These are phyloP conservation scores for Tachuris rubrigastra DNA, from an alignment of 2,113 vertebrate genomes.

Conservation along the genomic window DNA sequence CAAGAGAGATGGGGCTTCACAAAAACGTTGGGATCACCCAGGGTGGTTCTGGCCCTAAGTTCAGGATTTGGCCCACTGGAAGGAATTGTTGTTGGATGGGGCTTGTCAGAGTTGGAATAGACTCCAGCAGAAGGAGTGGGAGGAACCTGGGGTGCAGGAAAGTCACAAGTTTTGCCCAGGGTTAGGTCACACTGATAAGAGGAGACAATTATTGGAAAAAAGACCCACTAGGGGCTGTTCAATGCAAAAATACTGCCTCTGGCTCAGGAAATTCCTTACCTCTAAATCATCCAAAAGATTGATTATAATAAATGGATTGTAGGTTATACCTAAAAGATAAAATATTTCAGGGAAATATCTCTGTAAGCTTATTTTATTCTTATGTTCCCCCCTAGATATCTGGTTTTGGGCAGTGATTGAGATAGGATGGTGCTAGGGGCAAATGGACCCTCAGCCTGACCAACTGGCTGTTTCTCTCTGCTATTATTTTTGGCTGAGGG, in stretches of 20 bases:
- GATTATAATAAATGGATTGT: neutral
- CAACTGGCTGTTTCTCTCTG: neutral
- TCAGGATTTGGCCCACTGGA: neutral
- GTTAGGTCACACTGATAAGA: neutral
- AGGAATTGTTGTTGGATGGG: neutral
- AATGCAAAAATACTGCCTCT: neutral
- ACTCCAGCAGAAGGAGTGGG: neutral
- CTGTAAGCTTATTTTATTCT: neutral
- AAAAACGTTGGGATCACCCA: rapidly evolving
- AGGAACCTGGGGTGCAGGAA: neutral
- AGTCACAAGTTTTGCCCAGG: neutral
- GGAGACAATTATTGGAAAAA: neutral
- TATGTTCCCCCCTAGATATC: neutral
- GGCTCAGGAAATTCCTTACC: neutral
- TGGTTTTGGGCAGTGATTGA: neutral
- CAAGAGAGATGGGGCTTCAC: neutral
- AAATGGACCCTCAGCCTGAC: neutral
- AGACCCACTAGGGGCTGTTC: neutral
- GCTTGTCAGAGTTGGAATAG: neutral
- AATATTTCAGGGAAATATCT: neutral
- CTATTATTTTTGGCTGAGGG: neutral
- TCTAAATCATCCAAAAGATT: neutral
- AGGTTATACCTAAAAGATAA: neutral
- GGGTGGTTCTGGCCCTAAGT: neutral
- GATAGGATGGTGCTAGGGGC: neutral